Percentiles rank a stretch among this genome's conserved stretches.
These are phyloP conservation scores for Lepisosteus osseus DNA, from an alignment of 2,113 vertebrate species.

Conservation along the genomic window DNA sequence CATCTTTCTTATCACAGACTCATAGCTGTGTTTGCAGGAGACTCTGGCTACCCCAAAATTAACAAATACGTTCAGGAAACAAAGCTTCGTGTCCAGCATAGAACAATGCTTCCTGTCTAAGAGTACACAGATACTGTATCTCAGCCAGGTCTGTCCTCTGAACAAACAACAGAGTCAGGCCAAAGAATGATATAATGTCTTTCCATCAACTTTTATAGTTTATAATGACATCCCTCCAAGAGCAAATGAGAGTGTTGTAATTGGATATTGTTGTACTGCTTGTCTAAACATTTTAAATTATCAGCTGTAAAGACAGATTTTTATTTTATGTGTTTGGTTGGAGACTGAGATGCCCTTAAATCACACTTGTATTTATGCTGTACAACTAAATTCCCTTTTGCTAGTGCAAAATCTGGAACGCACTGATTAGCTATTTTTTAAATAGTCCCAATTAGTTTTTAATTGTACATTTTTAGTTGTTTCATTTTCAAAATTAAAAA, in stretches of 20 bases:
- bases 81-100: conserved; percentile 18
- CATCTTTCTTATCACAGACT: conserved; percentile 13
- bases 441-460: too few relatives aligned
- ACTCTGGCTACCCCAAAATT: conserved; percentile 22
- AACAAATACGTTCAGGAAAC: conserved; percentile 23
- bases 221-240: conserved; percentile 5
- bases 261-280: background rate
- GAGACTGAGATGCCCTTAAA: too few relatives aligned
- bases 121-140: background rate
- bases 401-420: too few relatives aligned
- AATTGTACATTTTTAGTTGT: too few relatives aligned
- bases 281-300: background rate
- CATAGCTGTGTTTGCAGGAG: conserved; percentile 18
- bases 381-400: too few relatives aligned
- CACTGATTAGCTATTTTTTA: too few relatives aligned
- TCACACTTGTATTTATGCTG: too few relatives aligned
- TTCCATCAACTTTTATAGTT: conserved; percentile 10
- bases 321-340: background rate
- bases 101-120: conserved; percentile 17
- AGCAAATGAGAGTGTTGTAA: conserved; percentile 3
- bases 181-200: conserved; percentile 18
- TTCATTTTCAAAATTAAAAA: too few relatives aligned
- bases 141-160: conserved; percentile 8
- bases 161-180: conserved; percentile 13
- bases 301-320: background rate